Conservation (phyloP, 2,113 vertebrate genomes). For the Paramisgurnus dabryanus region DNA sequence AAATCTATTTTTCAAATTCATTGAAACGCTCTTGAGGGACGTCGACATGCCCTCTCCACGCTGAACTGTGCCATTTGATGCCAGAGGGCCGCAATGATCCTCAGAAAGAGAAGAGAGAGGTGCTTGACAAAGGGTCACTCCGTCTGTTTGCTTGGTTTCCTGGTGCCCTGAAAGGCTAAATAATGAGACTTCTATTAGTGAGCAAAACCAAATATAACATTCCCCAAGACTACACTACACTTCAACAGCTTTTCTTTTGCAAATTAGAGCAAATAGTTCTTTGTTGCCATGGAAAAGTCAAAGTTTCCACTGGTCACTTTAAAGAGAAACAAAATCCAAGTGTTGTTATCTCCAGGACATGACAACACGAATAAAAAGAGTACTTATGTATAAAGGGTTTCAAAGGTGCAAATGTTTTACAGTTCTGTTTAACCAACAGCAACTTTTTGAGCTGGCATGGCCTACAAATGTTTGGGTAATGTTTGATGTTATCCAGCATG, state of each 20-base stretch:
- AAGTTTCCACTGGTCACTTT: constrained; percentile 56
- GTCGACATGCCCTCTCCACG: constrained; percentile 56
- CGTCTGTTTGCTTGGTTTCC: constrained; percentile 91
- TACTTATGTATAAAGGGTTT: not conserved
- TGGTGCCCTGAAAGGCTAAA: constrained; percentile 83
- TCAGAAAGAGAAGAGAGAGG: constrained; percentile 83
- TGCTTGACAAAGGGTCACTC: constrained; percentile 81
- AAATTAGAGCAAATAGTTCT: constrained; percentile 83
- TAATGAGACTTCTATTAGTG: constrained; percentile 93
- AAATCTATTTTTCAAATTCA: constrained; percentile 62
- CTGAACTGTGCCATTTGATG: constrained; percentile 70
- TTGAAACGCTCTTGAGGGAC: constrained; percentile 57
- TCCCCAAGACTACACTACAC: constrained; percentile 86
- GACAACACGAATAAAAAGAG: not conserved
- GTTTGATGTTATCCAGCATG: too few species aligned
- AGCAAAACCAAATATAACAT: constrained; percentile 87
- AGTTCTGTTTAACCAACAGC: too few species aligned
- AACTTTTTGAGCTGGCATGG: too few species aligned
- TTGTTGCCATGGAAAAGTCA: constrained; percentile 72
- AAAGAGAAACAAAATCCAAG: not conserved
- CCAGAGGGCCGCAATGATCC: constrained; percentile 74
- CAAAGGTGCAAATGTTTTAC: too few species aligned
- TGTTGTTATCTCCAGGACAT: not conserved
- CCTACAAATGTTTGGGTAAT: too few species aligned
- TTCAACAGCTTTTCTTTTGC: constrained; percentile 81